Conservation (phyloP, 2,113 vertebrate genomes). For the Larimichthys polyactis region DNA sequence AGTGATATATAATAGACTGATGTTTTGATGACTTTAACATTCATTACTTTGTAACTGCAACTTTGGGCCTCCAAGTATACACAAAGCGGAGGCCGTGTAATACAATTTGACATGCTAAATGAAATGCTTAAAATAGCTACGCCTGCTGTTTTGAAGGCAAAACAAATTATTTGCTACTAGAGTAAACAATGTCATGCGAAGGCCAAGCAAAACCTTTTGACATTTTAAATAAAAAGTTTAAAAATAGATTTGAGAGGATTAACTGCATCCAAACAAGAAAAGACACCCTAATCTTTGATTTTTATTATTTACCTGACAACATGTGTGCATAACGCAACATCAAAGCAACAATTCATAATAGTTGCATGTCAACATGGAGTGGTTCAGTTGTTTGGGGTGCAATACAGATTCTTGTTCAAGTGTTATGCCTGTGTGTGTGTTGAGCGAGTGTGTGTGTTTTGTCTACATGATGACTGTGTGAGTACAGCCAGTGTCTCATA, state of each 20-base stretch:
- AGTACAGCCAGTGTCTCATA: conserved; percentile 36
- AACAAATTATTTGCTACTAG: conserved; percentile 52
- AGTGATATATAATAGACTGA: conserved; percentile 3
- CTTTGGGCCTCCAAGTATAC: conserved; percentile 46
- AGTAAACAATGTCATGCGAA: conserved; percentile 69
- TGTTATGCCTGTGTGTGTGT: conserved; percentile 17
- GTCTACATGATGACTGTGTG: conserved; percentile 24
- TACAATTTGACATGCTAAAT: conserved; percentile 73
- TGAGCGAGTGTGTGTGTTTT: conserved; percentile 36
- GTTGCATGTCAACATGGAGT: conserved; percentile 41
- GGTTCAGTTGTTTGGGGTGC: conserved; percentile 47
- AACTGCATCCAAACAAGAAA: conserved; percentile 25
- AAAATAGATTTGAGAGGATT: conserved; percentile 71
- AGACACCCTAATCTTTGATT: conserved; percentile 50
- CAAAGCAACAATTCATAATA: conserved; percentile 65
- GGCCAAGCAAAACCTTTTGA: conserved; percentile 68
- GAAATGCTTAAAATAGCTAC: conserved; percentile 69
- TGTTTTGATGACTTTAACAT: conserved; percentile 67
- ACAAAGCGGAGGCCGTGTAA: conserved; percentile 61
- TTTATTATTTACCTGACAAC: conserved; percentile 45
- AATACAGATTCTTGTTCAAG: conserved; percentile 40
- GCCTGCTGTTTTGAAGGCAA: conserved; percentile 57
- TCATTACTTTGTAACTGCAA: conserved; percentile 50
- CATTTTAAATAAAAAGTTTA: conserved; percentile 52
- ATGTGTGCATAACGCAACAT: conserved; percentile 68